Evolutionary conservation across 2,888 invertebrate genomes (phyloP), one percentile per base, ranked within the genome.

Genomic region (Chironomus tentans): DNA sequence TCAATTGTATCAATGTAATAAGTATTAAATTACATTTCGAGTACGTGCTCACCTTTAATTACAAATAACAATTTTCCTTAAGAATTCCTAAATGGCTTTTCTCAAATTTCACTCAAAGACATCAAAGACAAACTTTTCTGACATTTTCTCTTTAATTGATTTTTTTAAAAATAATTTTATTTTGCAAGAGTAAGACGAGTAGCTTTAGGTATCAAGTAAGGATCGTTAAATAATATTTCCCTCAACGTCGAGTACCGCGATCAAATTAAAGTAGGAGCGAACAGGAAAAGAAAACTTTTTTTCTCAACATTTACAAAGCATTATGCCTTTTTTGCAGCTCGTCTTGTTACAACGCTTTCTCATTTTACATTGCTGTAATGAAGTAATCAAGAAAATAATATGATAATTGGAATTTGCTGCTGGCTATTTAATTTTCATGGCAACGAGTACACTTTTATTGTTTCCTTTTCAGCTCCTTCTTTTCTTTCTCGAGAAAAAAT

Each of bases 321-420:
- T 24, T 18, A 15, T 15, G 56, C 56, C 7, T 18, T 56, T 56
- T 56, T 56, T 15, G 7, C 3, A 12, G 15, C 62, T 62, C 62
- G 22, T 38, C 22, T 62, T 62, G 7, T 21, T 62, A 15, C 62
- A 18, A 12, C 62, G n/a, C 71, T 1, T 13, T 71, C 56, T 61
- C 56, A 28, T 28, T 71, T 22, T 65, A 56, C 56, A 21, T 28
- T 61, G 71, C 15, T 38, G 50, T 46, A 65, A 68, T 47, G 74
- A 73, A 74, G 48, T 74, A 74, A 74, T 74, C 74, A 62, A 48
- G 65, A 65, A 68, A 68, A 74, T 74, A 62, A 61, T 74, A 65
- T 74, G 74, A 74, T 74, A 74, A 74, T 74, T 74, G 74, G 68
- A 74, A 68, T 68, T 74, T 68, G 74, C 74, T 74, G 28, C 38